Conservation (phyloP, 2,797 vertebrate genomes). For the Macrochelys suwanniensis region DNA sequence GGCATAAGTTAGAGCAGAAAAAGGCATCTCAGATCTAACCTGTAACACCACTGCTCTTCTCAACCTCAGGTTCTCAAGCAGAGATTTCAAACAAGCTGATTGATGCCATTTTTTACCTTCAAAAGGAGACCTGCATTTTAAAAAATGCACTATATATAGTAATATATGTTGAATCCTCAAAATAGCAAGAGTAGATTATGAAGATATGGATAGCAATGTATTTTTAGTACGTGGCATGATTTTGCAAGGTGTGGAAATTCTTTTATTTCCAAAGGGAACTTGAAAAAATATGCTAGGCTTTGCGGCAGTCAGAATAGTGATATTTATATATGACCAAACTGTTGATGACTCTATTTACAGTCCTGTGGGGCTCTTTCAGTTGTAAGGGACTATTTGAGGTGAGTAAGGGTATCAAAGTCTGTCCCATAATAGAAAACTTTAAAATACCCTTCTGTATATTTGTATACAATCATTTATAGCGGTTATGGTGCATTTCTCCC, state of each 20-base stretch:
- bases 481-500: background rate
- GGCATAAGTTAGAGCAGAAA: background rate
- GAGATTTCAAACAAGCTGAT: slow-evolving; percentile 23
- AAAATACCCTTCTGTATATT: too few relatives aligned
- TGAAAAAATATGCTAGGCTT: too few relatives aligned
- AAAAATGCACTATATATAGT: slow-evolving; percentile 22
- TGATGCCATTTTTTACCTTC: slow-evolving; percentile 61
- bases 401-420: background rate
- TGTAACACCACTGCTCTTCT: slow-evolving; percentile 49
- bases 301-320: too few relatives aligned
- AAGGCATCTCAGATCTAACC: slow-evolving; percentile 2
- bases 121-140: slow-evolving; percentile 45
- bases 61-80: slow-evolving; percentile 11
- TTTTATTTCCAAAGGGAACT: too few relatives aligned
- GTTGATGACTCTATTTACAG: background rate
- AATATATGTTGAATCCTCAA: slow-evolving; percentile 36
- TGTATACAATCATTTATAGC: background rate
- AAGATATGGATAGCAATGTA: slow-evolving; percentile 4
- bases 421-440: background rate
- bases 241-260: background rate
- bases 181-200: slow-evolving; percentile 25
- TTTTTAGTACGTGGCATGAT: background rate
- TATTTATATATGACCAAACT: background rate
- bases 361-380: background rate
- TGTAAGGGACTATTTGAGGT: background rate